A percentile compares a stretch with the other conserved stretches of the same genome.
These are phyloP conservation scores for Platanista minor DNA, from an alignment of 2,113 vertebrate species.

Conservation along the genomic window DNA sequence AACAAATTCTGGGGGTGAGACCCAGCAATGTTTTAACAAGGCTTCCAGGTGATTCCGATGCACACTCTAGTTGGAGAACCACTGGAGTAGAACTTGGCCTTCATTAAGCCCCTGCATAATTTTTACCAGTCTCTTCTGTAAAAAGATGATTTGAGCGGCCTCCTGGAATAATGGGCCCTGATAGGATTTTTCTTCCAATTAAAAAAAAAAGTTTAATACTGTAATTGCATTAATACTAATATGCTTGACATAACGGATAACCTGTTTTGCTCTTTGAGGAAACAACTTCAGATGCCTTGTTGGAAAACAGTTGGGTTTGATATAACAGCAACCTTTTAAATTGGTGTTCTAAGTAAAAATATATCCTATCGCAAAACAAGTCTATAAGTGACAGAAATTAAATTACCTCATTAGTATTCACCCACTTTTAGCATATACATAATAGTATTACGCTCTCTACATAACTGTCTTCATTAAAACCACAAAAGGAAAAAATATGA, in stretches of 20 bases:
- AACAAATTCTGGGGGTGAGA: not conserved
- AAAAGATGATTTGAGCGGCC: not conserved
- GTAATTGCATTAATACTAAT: not conserved
- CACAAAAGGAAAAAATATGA: not conserved
- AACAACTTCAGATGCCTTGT: not conserved
- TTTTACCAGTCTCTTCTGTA: not conserved
- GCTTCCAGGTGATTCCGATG: not conserved
- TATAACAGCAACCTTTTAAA: not conserved
- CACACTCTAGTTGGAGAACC: not conserved
- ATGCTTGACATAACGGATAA: not conserved
- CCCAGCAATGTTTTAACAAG: not conserved
- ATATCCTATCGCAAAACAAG: not conserved
- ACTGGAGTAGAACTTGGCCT: not conserved
- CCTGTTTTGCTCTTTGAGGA: constrained; percentile 1
- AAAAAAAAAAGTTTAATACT: constrained; percentile 23
- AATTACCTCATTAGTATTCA: constrained; percentile 17
- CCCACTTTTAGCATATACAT: not conserved
- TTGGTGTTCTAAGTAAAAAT: not conserved
- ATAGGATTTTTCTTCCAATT: not conserved
- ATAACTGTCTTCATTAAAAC: constrained; percentile 40
- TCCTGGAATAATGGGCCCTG: not conserved
- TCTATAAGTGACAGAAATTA: not conserved
- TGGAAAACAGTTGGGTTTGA: not conserved
- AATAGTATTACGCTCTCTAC: not conserved
- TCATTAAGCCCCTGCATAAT: not conserved